These are phyloP conservation scores for Betta splendens DNA, from an alignment of 2,797 vertebrate species.

Conservation along the genomic window DNA sequence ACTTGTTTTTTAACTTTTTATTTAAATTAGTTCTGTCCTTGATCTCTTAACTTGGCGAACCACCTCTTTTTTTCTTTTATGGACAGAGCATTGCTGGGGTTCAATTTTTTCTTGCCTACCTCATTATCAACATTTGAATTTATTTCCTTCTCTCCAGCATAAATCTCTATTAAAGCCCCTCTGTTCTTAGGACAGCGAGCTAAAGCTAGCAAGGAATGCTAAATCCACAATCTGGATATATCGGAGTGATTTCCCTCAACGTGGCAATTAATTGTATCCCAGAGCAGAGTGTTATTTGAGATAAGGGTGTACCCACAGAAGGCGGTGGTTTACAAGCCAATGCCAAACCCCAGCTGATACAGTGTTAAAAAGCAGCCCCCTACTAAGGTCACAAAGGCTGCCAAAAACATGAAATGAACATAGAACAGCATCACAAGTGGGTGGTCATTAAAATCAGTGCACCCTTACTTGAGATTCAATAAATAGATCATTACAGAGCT, in stretches of 20 bases:
- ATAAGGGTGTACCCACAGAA: slow-evolving; percentile 74
- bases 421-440: slow-evolving; percentile 28
- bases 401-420: slow-evolving; percentile 53
- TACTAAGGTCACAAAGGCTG: slow-evolving; percentile 49
- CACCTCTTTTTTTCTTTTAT: slow-evolving; percentile 67
- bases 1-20: slow-evolving; percentile 79
- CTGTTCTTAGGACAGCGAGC: slow-evolving; percentile 79
- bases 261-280: slow-evolving; percentile 85
- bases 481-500: slow-evolving; percentile 20
- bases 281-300: slow-evolving; percentile 78
- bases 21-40: slow-evolving; percentile 85
- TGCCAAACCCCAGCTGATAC: slow-evolving; percentile 69
- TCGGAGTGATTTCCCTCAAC: slow-evolving; percentile 79
- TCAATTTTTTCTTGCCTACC: slow-evolving; percentile 87
- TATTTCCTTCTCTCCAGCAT: slow-evolving; percentile 82
- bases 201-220: slow-evolving; percentile 74
- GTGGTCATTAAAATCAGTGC: slow-evolving; percentile 46
- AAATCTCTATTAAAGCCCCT: slow-evolving; percentile 88
- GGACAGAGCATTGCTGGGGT: slow-evolving; percentile 83
- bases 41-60: slow-evolving; percentile 84
- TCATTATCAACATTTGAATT: slow-evolving; percentile 89
- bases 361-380: slow-evolving; percentile 59
- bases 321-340: slow-evolving; percentile 73
- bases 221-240: slow-evolving; percentile 83
- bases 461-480: slow-evolving; percentile 11